Evolutionary conservation across 1,140 invertebrate genomes (phyloP).

Genomic region (Pseudomyrmex concolor): DNA sequence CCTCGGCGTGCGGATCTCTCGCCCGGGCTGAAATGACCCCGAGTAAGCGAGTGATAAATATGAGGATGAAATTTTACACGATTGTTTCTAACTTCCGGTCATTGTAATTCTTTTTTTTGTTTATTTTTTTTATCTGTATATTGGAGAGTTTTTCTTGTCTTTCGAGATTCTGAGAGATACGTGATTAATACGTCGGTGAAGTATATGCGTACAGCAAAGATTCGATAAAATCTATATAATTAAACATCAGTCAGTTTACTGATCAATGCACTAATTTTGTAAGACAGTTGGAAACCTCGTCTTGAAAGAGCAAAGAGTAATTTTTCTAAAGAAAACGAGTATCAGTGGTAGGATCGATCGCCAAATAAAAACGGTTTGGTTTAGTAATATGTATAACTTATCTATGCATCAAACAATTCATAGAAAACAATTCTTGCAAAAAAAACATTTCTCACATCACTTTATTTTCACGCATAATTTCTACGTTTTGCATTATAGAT

Average conservation of each 20-base stretch:
- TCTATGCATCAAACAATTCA: neutral
- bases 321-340: constrained; percentile 11
- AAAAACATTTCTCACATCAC: neutral
- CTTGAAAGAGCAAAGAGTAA: constrained; percentile 24
- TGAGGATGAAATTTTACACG: constrained; percentile 36
- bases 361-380: neutral
- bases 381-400: neutral
- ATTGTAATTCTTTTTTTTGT: constrained; percentile 8
- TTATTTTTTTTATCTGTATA: neutral
- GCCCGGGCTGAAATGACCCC: constrained; percentile 26
- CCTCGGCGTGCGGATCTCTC: constrained; percentile 37
- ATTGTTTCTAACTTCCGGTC: constrained; percentile 30
- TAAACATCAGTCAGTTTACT: constrained; percentile 45
- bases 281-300: constrained; percentile 12
- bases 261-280: neutral
- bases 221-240: constrained; percentile 36
- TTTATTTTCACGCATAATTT: neutral
- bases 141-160: neutral
- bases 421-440: neutral
- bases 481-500: neutral
- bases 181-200: neutral
- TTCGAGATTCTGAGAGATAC: constrained; percentile 1
- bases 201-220: constrained; percentile 31
- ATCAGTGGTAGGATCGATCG: constrained; percentile 11
- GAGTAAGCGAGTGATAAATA: constrained; percentile 26